A percentile compares a stretch with the other conserved stretches of the same genome.
These are phyloP conservation scores for Phasianus colchicus DNA, from an alignment of 2,113 vertebrate genomes.

Conservation along the genomic window DNA sequence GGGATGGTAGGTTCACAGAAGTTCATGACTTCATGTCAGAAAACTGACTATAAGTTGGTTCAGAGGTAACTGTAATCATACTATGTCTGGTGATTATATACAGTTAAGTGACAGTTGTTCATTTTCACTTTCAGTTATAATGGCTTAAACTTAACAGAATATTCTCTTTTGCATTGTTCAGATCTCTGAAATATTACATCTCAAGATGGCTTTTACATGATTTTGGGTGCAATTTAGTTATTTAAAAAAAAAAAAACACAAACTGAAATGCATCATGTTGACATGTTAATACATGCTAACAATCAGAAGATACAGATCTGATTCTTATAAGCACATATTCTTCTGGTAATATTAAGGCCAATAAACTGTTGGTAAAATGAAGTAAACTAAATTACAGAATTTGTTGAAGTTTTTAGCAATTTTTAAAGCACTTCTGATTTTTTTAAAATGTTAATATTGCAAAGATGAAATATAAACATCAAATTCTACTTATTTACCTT, in stretches of 20 bases:
- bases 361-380: constrained; percentile 15
- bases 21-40: background rate
- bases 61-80: background rate
- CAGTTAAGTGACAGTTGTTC: background rate
- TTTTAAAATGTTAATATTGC: background rate
- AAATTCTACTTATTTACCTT: background rate
- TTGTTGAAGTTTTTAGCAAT: background rate
- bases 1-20: background rate
- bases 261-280: background rate
- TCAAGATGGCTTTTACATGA: background rate
- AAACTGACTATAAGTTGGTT: background rate
- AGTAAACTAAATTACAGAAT: constrained; percentile 16
- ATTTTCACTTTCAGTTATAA: background rate
- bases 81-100: background rate
- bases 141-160: background rate
- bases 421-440: constrained; percentile 7
- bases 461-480: background rate
- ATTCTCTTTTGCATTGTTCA: background rate
- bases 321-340: background rate
- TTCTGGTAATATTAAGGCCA: background rate
- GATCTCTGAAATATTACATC: background rate
- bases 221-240: background rate
- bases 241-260: background rate
- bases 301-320: background rate
- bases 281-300: background rate